phyloP scores from a whole-genome alignment of 1,140 invertebrate genomes.

The Drosophila auraria region DNA sequence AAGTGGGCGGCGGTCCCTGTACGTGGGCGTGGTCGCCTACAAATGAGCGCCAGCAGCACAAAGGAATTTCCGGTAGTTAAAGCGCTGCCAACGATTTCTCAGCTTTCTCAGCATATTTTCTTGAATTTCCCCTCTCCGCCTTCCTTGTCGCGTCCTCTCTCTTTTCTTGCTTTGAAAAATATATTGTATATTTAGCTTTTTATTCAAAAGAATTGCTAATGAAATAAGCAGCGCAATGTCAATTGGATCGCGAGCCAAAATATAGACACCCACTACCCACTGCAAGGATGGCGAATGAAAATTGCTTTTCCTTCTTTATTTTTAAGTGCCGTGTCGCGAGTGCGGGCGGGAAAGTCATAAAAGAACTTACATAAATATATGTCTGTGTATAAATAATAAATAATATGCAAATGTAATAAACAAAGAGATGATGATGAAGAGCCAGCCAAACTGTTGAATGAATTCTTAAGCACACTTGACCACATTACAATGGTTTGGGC shows the following conservation, averaged over 20 bases:
- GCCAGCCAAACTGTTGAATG: conserved; percentile 51
- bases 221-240: conserved; percentile 71
- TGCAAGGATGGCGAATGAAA: conserved; percentile 6
- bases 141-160: neutral
- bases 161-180: conserved; percentile 37
- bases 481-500: conserved; percentile 50
- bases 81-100: conserved; percentile 63
- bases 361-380: conserved; percentile 59
- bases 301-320: conserved; percentile 13
- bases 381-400: conserved; percentile 80
- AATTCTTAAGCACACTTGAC: conserved; percentile 72
- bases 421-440: conserved; percentile 64
- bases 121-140: conserved; percentile 15
- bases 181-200: conserved; percentile 48
- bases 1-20: conserved; percentile 11
- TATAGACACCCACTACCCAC: conserved; percentile 39
- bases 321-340: conserved; percentile 32
- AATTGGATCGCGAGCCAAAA: conserved; percentile 32
- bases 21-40: conserved; percentile 47
- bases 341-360: conserved; percentile 63
- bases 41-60: conserved; percentile 77
- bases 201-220: conserved; percentile 79
- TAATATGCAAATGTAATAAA: conserved; percentile 83
- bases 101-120: conserved; percentile 50
- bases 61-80: conserved; percentile 84